A percentile compares a stretch with the other conserved stretches of the same genome.
Conservation (phyloP, 2,113 vertebrate genomes). For the Catharus bicknelli region DNA sequence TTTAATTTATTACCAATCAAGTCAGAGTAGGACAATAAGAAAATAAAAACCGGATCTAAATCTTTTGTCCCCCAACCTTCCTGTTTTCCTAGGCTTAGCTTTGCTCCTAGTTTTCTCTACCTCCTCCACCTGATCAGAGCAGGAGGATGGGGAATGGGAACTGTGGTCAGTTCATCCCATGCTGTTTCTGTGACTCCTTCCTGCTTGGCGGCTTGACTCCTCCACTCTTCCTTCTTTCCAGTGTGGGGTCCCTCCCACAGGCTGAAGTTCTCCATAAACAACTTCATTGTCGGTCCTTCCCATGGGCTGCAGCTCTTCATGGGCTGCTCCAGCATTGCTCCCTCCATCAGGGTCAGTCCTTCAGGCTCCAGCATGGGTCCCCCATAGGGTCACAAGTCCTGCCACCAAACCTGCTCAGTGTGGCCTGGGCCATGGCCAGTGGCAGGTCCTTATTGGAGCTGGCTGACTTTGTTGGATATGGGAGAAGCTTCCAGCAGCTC, state of each 20-base stretch:
- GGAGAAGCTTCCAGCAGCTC: neutral
- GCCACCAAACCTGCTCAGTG: neutral
- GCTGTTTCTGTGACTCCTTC: neutral
- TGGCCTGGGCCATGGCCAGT: neutral
- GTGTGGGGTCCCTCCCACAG: neutral
- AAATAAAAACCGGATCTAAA: neutral
- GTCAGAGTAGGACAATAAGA: neutral
- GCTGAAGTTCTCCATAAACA: neutral
- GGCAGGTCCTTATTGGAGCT: fast-evolving
- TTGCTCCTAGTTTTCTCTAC: fast-evolving
- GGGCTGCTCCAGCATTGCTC: neutral
- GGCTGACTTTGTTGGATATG: neutral
- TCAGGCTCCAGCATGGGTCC: neutral
- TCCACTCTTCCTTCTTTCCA: neutral
- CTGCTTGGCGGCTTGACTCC: neutral
- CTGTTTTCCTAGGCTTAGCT: neutral
- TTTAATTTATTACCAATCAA: neutral
- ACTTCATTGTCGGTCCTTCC: neutral
- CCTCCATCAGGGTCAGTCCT: neutral
- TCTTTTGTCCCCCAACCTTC: neutral
- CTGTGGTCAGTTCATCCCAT: neutral
- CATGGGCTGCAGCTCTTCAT: neutral
- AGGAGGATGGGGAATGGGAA: neutral
- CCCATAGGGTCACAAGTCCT: neutral
- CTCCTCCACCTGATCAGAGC: fast-evolving